Evolutionary conservation across 2,888 invertebrate species (phyloP).

Genomic region (Mycogona germanica): DNA sequence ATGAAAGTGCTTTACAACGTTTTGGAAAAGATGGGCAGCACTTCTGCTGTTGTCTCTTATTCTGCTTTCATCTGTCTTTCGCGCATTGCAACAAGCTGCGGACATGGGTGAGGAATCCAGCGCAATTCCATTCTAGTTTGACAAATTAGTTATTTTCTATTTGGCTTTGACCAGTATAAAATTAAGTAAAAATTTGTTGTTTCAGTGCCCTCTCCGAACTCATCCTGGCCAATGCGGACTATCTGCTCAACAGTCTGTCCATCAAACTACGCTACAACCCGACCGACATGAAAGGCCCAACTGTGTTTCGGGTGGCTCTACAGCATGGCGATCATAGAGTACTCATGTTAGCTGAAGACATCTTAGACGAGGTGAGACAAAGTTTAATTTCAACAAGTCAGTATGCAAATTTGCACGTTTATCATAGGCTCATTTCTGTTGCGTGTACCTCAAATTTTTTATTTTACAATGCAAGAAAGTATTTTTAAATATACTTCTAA

Average conservation of each 20-base stretch:
- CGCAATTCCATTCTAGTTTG: not conserved
- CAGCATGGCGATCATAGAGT: not conserved
- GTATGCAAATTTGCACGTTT: no score
- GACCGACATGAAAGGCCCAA: not conserved
- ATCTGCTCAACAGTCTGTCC: slow-evolving; percentile 5
- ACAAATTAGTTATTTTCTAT: not conserved
- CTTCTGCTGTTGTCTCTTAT: not conserved
- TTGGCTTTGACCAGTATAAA: not conserved
- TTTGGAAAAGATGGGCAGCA: slow-evolving; percentile 9
- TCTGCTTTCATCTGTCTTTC: not conserved
- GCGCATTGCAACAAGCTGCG: not conserved
- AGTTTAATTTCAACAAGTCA: no score
- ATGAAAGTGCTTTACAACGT: slow-evolving; percentile 6
- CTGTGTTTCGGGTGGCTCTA: slow-evolving; percentile 1
- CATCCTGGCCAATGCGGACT: slow-evolving; percentile 6
- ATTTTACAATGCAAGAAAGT: no score
- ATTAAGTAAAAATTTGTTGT: no score
- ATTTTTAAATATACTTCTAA: no score
- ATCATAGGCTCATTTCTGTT: no score
- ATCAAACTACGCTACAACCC: slow-evolving; percentile 5
- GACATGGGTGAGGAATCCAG: not conserved
- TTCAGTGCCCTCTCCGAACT: slow-evolving; percentile 7
- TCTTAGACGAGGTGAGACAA: slow-evolving; percentile 7
- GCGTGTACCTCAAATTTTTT: no score
- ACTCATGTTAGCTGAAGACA: not conserved